A percentile compares a stretch with the other conserved stretches of the same genome.
Conservation (phyloP, 2,113 vertebrate species). For the Taxidea taxus region DNA sequence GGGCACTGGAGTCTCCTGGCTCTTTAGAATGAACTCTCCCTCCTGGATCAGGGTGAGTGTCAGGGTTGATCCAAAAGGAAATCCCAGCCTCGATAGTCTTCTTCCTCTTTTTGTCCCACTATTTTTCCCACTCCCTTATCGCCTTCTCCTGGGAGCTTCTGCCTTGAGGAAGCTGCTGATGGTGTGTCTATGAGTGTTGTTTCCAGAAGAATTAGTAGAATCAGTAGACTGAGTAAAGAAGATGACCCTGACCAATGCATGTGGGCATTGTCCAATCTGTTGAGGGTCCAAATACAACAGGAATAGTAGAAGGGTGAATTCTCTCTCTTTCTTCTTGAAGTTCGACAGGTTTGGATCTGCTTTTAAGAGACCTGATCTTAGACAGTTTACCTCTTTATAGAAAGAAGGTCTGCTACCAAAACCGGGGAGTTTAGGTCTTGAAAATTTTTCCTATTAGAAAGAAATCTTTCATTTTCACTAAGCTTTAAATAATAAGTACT, state of each 20-base stretch:
- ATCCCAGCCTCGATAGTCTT: background rate
- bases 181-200: background rate
- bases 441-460: background rate
- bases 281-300: background rate
- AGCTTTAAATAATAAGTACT: constrained; percentile 6
- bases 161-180: background rate
- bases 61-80: background rate
- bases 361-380: background rate
- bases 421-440: background rate
- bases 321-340: background rate
- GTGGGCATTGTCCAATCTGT: background rate
- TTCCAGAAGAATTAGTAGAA: background rate
- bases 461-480: constrained; percentile 13
- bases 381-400: background rate
- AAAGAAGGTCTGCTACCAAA: background rate
- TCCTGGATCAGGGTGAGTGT: background rate
- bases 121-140: background rate
- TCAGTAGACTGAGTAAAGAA: background rate
- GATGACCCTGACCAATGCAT: background rate
- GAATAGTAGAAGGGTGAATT: background rate
- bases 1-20: background rate
- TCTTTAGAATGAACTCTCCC: background rate
- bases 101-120: background rate
- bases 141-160: background rate
- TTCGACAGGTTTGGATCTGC: background rate